Percentiles rank a stretch among this genome's conserved stretches.
Evolutionary conservation across 2,888 invertebrate genomes (phyloP).

Genomic region (Leptinotarsa haldemani): DNA sequence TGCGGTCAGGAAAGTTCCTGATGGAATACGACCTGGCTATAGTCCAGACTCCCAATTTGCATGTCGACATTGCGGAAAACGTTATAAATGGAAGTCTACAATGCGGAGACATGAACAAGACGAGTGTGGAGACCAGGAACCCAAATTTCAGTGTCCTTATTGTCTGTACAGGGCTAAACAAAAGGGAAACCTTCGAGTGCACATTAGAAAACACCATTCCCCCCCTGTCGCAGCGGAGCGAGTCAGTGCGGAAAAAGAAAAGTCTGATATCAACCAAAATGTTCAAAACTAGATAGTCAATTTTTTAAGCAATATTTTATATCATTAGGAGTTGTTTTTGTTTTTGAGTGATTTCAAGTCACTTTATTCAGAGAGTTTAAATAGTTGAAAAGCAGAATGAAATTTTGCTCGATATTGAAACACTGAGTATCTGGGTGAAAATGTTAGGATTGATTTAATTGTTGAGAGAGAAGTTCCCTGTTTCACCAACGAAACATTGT

Average conservation of each 20-base stretch:
- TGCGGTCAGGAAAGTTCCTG: constrained; percentile 64
- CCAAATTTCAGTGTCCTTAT: constrained; percentile 80
- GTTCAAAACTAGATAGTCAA: constrained; percentile 35
- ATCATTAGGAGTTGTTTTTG: background rate
- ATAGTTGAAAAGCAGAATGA: background rate
- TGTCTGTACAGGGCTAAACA: constrained; percentile 79
- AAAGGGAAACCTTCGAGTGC: constrained; percentile 83
- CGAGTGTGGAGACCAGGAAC: constrained; percentile 84
- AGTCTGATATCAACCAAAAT: constrained; percentile 45
- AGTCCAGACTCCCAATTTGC: constrained; percentile 74
- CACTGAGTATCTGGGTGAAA: background rate
- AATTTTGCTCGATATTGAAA: background rate
- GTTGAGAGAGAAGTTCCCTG: too few relatives aligned
- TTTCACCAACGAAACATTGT: too few relatives aligned
- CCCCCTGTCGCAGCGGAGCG: constrained; percentile 21
- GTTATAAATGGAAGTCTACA: constrained; percentile 88
- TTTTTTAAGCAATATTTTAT: constrained; percentile 26
- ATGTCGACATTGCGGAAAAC: constrained; percentile 86
- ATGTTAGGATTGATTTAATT: background rate
- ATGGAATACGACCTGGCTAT: constrained; percentile 61
- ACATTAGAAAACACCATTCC: constrained; percentile 81
- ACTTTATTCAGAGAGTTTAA: background rate
- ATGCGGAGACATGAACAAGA: constrained; percentile 78
- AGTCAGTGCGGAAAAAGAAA: constrained; percentile 25
- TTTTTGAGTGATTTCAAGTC: constrained; percentile 5